Percentiles rank a stretch among this genome's conserved stretches.
These are phyloP conservation scores for Priocnemis perturbator DNA, from an alignment of 2,888 invertebrate genomes.

Conservation along the genomic window DNA sequence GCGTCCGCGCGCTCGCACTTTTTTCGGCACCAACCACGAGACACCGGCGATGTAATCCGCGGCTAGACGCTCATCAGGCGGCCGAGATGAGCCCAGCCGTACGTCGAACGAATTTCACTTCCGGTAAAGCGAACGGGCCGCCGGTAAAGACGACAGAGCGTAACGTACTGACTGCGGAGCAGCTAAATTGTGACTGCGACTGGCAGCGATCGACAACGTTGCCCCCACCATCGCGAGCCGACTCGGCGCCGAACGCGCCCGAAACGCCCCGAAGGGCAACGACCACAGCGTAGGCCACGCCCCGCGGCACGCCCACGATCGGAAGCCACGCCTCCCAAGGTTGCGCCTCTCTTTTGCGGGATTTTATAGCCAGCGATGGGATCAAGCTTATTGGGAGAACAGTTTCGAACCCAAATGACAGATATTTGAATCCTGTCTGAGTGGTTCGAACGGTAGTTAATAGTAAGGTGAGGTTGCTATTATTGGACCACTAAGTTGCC, in stretches of 20 bases:
- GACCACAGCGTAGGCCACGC: conserved; percentile 19
- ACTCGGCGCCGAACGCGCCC: background rate
- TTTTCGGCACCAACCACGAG: background rate
- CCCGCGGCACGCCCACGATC: conserved; percentile 19
- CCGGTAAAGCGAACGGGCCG: conserved; percentile 42
- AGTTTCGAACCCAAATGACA: too few species aligned
- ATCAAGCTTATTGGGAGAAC: background rate
- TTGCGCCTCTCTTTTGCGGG: conserved; percentile 36
- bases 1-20: background rate
- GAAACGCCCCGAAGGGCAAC: conserved; percentile 31
- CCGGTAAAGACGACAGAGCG: conserved; percentile 38
- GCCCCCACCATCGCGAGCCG: conserved; percentile 39
- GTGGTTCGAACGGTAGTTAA: too few species aligned
- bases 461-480: too few species aligned
- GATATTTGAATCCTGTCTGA: too few species aligned
- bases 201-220: conserved; percentile 41
- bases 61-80: conserved; percentile 68
- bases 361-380: background rate
- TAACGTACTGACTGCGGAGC: conserved; percentile 60
- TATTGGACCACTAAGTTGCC: too few species aligned
- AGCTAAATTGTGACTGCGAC: conserved; percentile 65
- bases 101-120: conserved; percentile 26
- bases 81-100: conserved; percentile 54
- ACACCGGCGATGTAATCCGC: conserved; percentile 64
- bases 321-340: conserved; percentile 23